Base-by-base conservation (phyloP, 2,888 invertebrate species). In the Clunio marinus region DNA sequence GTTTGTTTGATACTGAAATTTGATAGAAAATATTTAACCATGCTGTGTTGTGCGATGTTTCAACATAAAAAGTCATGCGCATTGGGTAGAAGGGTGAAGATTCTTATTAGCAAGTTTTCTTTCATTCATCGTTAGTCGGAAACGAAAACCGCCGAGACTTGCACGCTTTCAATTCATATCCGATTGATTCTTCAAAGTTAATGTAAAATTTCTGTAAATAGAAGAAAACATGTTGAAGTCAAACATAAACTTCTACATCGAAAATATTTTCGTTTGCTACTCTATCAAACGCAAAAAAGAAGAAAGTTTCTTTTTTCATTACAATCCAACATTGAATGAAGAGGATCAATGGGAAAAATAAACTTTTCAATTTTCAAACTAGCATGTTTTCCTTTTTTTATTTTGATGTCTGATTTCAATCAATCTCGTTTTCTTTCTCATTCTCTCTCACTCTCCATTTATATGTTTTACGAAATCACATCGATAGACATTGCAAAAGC, bases 1-100 rank as follows among this genome's bases (percentile, higher is more conserved):
- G n/a, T 32, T 59, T 28, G 32, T 46, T 24, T 63, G 46, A 63
- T 63, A 63, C 45, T 63, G 63, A 63, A 62, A 60, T 60, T 63
- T 17, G 46, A 63, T 45, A 63, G 22, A 35, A 28, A 28, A 28
- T 15, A 28, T 15, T 63, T 46, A 25, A 59, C 59, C 28, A 35
- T 59, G 35, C 57, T 24, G 13, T 22, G 20, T 51, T 51, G n/a
- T 51, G 2, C 51, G 2, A 51, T 51, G 51, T 51, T 51, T 51
- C 22, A 3, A 15, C 15, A 3, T 2, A 13, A 41, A 13, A 5
- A 22, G 20, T 17, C 22, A 22, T 22, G 51, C 51, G 51, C 51
- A 5, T 17, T 32, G 32, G 5, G 32, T 10, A 4, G 10, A 4
- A 10, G 10, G 4, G 32, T 10, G 32, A 32, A 32, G 4, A 7